Conservation (phyloP, 2,888 invertebrate species). For the Caradrina clavipalpis region DNA sequence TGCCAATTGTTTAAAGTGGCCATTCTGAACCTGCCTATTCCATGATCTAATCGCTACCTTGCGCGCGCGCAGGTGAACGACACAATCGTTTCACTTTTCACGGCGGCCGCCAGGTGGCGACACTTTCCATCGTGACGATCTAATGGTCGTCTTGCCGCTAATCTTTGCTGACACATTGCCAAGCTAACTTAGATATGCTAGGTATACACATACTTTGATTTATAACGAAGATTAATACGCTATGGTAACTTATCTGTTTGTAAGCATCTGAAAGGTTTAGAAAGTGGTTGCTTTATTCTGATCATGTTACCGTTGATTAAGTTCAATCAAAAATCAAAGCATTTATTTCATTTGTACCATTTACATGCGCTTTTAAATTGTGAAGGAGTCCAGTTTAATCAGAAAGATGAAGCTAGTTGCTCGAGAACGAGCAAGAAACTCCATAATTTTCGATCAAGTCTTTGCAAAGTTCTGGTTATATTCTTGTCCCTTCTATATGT, state of each 20-base stretch:
- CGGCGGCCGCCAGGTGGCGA: constrained; percentile 79
- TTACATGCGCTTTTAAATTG: no score
- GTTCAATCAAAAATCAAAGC: constrained; percentile 12
- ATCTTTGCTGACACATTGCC: constrained; percentile 53
- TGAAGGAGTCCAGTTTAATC: no score
- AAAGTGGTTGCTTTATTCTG: constrained; percentile 37
- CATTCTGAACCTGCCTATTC: constrained; percentile 47
- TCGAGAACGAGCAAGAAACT: no score
- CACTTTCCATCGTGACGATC: constrained; percentile 75
- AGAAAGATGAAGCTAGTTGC: no score
- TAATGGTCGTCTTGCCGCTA: constrained; percentile 62
- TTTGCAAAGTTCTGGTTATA: no score
- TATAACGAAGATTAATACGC: constrained; percentile 38
- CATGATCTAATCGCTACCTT: constrained; percentile 65
- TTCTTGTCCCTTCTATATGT: no score
- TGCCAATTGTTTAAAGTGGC: constrained; percentile 14
- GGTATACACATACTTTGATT: constrained; percentile 20
- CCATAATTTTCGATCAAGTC: no score
- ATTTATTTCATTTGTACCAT: no score
- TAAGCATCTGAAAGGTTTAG: constrained; percentile 18
- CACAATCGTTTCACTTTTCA: constrained; percentile 84
- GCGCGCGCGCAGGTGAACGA: constrained; percentile 79
- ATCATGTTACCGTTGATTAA: constrained; percentile 14
- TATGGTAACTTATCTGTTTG: constrained; percentile 30
- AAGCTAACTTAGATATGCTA: constrained; percentile 45